These are phyloP conservation scores for Macaca nemestrina DNA, from an alignment of 2,113 vertebrate species.

Conservation along the genomic window DNA sequence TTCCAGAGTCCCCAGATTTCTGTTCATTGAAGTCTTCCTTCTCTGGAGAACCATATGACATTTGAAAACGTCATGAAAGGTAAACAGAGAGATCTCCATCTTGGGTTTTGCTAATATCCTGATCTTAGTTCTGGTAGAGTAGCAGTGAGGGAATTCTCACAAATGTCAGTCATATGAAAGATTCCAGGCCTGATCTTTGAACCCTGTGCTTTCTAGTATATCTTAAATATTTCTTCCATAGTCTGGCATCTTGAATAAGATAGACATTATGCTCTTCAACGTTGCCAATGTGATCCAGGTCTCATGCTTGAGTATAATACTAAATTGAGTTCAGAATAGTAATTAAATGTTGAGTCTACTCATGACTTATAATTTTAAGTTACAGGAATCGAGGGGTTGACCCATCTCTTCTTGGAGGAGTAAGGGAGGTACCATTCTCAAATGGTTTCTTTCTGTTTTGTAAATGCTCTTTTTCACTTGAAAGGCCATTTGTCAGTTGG, in stretches of 20 bases:
- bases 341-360: neutral
- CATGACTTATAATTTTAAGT: neutral
- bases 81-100: neutral
- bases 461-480: neutral
- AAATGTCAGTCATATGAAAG: rapidly evolving
- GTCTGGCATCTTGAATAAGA: neutral
- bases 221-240: neutral
- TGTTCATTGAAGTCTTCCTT: neutral
- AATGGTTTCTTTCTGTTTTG: neutral
- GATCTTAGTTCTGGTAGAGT: neutral
- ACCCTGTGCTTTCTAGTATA: neutral
- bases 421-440: neutral
- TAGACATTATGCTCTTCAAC: neutral
- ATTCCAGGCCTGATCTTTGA: neutral
- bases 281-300: neutral
- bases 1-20: neutral
- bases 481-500: neutral
- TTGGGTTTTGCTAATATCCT: neutral
- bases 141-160: neutral
- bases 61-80: neutral
- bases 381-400: neutral
- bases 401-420: neutral
- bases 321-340: neutral
- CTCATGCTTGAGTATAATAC: neutral
- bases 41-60: neutral